phyloP scores from a whole-genome alignment of 1,140 invertebrate genomes.

The Micrasema longulum region DNA sequence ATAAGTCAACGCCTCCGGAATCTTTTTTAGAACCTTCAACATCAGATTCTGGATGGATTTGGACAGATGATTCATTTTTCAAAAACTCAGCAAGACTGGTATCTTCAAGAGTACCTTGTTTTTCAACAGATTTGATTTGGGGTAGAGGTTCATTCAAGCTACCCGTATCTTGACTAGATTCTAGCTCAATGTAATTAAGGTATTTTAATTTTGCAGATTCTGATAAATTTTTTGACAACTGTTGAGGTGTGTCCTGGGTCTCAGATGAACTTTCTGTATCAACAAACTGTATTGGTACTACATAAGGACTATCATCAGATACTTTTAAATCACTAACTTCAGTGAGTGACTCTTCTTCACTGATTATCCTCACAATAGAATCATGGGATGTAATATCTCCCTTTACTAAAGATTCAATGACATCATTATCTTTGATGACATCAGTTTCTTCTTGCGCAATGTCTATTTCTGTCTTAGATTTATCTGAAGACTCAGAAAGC shows the following conservation, averaged over 20 bases:
- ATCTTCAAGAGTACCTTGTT: constrained; percentile 67
- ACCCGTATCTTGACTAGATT: constrained; percentile 49
- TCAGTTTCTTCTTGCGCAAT: constrained; percentile 30
- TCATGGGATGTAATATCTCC: constrained; percentile 59
- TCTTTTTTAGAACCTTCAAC: constrained; percentile 55
- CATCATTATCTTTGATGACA: constrained; percentile 35
- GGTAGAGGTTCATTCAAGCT: constrained; percentile 56
- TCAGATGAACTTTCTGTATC: constrained; percentile 68
- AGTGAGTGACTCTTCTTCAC: constrained; percentile 75
- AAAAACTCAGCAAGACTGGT: constrained; percentile 66
- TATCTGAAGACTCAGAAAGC: constrained; percentile 53
- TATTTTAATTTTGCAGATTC: constrained; percentile 19
- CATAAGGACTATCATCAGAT: constrained; percentile 65
- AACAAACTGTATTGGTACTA: constrained; percentile 63
- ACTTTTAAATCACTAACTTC: constrained; percentile 71
- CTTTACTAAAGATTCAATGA: constrained; percentile 11
- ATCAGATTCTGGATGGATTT: constrained; percentile 60
- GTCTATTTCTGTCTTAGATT: constrained; percentile 50
- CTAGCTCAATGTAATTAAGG: constrained; percentile 37
- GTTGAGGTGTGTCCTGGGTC: constrained; percentile 58
- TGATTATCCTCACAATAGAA: constrained; percentile 67
- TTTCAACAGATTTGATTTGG: constrained; percentile 59
- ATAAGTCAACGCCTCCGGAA: constrained; percentile 56
- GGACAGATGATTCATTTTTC: constrained; percentile 64
- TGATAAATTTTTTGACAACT: constrained; percentile 58